A percentile compares a stretch with the other conserved stretches of the same genome.
Evolutionary conservation across 2,888 invertebrate genomes (phyloP).

Genomic region (Euphydryas editha): DNA sequence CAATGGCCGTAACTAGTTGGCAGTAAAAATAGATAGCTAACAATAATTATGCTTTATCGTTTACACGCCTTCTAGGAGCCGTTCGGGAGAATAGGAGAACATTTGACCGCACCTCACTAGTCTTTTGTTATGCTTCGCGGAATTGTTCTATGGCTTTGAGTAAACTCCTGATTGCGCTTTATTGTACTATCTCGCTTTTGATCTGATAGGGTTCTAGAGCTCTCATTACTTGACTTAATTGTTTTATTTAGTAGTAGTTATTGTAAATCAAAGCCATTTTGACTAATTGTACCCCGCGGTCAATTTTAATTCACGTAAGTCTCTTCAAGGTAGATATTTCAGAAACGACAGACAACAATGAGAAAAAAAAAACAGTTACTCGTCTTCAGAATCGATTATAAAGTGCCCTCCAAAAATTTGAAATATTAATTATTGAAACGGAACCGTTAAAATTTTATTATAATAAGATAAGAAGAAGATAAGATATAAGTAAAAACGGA

Average conservation of each 20-base stretch:
- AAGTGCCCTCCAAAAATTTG: too few relatives aligned
- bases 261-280: too few relatives aligned
- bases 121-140: neutral
- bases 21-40: conserved; percentile 1
- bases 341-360: too few relatives aligned
- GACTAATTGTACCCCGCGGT: too few relatives aligned
- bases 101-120: neutral
- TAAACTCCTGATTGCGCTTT: neutral
- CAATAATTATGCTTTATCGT: neutral
- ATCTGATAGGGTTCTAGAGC: neutral
- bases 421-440: too few relatives aligned
- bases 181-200: neutral
- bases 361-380: too few relatives aligned
- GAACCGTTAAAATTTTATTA: too few relatives aligned
- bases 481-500: too few relatives aligned
- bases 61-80: neutral
- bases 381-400: too few relatives aligned
- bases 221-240: neutral
- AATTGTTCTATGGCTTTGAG: neutral
- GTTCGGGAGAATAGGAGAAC: neutral
- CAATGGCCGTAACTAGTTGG: neutral
- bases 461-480: too few relatives aligned
- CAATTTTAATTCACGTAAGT: too few relatives aligned
- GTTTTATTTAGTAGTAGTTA: neutral
- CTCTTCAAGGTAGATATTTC: too few relatives aligned